A percentile compares a stretch with the other conserved stretches of the same genome.
Conservation (phyloP, 2,113 vertebrate species). For the Gallinago undulata region DNA sequence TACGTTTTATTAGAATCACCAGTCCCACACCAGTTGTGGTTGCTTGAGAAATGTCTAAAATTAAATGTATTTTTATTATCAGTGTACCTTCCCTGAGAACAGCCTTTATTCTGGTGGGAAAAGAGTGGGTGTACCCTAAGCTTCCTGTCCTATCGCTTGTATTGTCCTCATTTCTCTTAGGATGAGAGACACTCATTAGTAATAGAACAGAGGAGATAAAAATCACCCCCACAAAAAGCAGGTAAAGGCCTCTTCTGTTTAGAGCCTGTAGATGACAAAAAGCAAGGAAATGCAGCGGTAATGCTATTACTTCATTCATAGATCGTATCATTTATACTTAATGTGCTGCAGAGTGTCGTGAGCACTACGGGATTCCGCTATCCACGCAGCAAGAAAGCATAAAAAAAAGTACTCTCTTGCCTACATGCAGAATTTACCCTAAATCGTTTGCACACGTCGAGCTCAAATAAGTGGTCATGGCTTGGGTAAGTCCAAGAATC, state of each 20-base stretch:
- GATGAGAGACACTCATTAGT: conserved; percentile 23
- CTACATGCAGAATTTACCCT: background rate
- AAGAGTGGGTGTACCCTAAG: conserved; percentile 33
- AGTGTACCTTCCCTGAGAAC: conserved; percentile 17
- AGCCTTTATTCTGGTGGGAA: conserved; percentile 46
- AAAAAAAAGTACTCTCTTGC: background rate
- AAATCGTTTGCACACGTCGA: background rate
- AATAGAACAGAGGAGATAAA: conserved; percentile 16
- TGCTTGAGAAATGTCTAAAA: conserved; percentile 18
- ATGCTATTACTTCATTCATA: background rate
- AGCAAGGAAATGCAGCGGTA: background rate
- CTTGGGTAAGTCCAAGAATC: background rate
- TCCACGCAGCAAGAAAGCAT: background rate
- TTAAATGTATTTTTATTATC: conserved; percentile 16
- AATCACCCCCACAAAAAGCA: background rate
- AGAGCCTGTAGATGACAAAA: background rate
- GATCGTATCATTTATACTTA: background rate
- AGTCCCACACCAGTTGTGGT: background rate
- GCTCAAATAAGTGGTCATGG: rapidly evolving
- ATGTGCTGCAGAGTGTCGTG: background rate
- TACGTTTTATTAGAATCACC: background rate
- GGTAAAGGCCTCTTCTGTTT: background rate
- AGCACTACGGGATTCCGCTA: background rate
- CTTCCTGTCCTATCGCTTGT: conserved; percentile 16
- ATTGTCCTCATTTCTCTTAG: background rate